Evolutionary conservation across 2,888 invertebrate species (phyloP).

Genomic region (Leucozona laternaria): DNA sequence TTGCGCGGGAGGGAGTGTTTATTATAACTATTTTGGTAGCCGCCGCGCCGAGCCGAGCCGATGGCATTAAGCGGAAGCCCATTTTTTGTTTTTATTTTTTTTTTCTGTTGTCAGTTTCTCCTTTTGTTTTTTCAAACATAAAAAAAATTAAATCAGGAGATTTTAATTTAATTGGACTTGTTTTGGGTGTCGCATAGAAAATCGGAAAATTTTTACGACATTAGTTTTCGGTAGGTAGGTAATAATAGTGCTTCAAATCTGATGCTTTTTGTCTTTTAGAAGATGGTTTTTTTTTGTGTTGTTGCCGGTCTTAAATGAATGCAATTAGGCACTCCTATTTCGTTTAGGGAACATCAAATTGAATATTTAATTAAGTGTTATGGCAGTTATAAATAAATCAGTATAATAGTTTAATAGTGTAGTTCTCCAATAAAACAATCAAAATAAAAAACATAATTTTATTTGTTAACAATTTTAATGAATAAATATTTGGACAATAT

Average conservation of each 20-base stretch:
- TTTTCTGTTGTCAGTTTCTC: background rate
- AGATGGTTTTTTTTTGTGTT: background rate
- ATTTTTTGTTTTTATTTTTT: background rate
- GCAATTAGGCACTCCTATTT: constrained; percentile 32
- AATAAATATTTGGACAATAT: background rate
- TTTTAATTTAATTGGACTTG: constrained; percentile 71
- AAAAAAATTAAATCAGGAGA: constrained; percentile 59
- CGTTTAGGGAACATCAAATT: constrained; percentile 47
- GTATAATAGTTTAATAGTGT: constrained; percentile 21
- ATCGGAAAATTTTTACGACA: constrained; percentile 60
- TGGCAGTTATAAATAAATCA: constrained; percentile 50
- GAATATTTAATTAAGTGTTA: constrained; percentile 65
- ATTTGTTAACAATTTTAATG: background rate
- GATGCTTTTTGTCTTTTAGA: constrained; percentile 35
- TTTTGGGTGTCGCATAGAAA: constrained; percentile 48
- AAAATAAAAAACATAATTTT: constrained; percentile 17
- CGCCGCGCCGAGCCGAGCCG: background rate
- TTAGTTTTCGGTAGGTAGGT: constrained; percentile 42
- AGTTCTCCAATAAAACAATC: constrained; percentile 29
- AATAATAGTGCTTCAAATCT: constrained; percentile 34
- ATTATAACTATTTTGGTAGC: constrained; percentile 63
- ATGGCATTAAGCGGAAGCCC: constrained; percentile 39
- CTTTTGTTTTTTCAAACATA: constrained; percentile 35
- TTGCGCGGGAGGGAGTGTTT: constrained; percentile 69
- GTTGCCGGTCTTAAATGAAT: background rate